Conservation (phyloP, 2,888 invertebrate species). For the Ormyrus thymus region DNA sequence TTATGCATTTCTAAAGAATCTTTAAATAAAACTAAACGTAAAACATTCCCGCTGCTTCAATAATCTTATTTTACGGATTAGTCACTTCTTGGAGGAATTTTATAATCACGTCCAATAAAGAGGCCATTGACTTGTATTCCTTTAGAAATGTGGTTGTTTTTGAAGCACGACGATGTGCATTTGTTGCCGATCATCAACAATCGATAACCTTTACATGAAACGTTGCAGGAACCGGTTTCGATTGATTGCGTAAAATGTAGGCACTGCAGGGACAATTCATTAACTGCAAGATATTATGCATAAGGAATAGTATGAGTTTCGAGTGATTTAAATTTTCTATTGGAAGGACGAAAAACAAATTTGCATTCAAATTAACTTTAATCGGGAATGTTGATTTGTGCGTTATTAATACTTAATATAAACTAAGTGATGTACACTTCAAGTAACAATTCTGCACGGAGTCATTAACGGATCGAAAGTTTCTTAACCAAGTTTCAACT, state of each 20-base stretch:
- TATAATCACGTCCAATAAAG: slow-evolving; percentile 11
- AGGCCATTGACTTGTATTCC: slow-evolving; percentile 33
- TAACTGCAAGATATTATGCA: neutral
- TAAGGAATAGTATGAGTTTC: neutral
- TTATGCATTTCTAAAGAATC: too few relatives aligned
- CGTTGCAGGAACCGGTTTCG: slow-evolving; percentile 38
- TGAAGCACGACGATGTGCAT: slow-evolving; percentile 5
- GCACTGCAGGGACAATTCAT: slow-evolving; percentile 12
- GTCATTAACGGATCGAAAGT: slow-evolving; percentile 25
- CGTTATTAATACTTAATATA: too few relatives aligned
- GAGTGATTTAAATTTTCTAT: neutral
- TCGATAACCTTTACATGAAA: slow-evolving; percentile 47
- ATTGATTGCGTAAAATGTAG: slow-evolving; percentile 31
- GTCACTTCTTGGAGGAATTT: slow-evolving; percentile 10
- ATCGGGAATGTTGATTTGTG: too few relatives aligned
- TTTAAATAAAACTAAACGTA: neutral
- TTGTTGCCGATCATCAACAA: slow-evolving; percentile 30
- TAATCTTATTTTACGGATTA: slow-evolving; percentile 40
- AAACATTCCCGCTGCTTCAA: slow-evolving; percentile 19
- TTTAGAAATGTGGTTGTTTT: slow-evolving; percentile 16
- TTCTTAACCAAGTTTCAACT: neutral
- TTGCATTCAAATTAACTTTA: too few relatives aligned
- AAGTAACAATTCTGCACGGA: neutral
- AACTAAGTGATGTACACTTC: neutral
- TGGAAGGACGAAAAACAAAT: too few relatives aligned